Conservation (phyloP, 2,888 invertebrate species). For the Eupithecia vulgata region DNA sequence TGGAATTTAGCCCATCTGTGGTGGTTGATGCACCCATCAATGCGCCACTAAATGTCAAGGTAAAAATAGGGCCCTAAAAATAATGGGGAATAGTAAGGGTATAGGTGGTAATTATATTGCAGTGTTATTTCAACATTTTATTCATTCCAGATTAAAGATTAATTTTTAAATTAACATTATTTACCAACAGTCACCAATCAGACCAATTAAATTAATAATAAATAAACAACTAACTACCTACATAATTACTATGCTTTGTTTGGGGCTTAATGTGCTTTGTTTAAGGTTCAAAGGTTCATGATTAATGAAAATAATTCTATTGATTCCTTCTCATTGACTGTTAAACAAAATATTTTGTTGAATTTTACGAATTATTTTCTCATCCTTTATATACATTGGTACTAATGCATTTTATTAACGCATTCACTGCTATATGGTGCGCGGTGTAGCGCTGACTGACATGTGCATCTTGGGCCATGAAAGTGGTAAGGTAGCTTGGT, state of each 20-base stretch:
- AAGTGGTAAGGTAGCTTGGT: not conserved
- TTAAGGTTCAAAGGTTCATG: not conserved
- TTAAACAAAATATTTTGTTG: not conserved
- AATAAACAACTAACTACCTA: not conserved
- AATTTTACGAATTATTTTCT: not conserved
- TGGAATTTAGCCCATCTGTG: conserved; percentile 87
- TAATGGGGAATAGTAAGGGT: not conserved
- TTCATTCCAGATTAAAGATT: not conserved
- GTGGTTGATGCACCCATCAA: conserved; percentile 85
- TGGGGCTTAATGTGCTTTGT: not conserved
- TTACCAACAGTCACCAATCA: not conserved
- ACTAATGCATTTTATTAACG: not conserved
- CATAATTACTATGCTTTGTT: not conserved
- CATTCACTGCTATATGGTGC: no score
- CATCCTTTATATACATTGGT: not conserved
- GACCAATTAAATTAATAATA: not conserved
- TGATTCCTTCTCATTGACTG: not conserved
- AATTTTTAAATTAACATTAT: not conserved
- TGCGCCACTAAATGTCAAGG: conserved; percentile 78
- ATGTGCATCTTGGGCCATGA: no score
- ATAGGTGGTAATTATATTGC: not conserved
- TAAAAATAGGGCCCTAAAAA: conserved; percentile 12
- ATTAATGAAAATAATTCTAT: not conserved
- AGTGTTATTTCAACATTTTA: not conserved
- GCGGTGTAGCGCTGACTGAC: no score